Conservation (phyloP, 1,140 invertebrate genomes). For the Nylanderia fulva region DNA sequence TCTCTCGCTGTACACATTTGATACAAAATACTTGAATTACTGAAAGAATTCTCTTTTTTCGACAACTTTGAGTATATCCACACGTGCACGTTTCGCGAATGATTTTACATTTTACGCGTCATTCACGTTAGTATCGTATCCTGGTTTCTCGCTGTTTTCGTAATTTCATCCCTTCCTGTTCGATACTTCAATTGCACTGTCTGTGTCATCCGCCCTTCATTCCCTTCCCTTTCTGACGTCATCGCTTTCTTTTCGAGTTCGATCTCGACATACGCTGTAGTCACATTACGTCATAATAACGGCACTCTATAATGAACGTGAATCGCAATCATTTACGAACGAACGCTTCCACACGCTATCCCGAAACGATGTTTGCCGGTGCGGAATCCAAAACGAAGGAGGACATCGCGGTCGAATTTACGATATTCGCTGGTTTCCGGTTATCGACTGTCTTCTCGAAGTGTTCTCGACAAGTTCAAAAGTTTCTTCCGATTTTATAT, state of each 20-base stretch:
- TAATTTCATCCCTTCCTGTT: background rate
- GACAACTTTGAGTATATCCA: background rate
- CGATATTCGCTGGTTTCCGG: background rate
- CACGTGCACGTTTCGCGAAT: background rate
- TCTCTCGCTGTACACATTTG: background rate
- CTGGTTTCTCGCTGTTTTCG: conserved; percentile 15
- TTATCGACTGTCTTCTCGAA: background rate
- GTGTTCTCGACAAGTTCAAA: conserved; percentile 25
- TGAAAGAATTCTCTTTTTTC: background rate
- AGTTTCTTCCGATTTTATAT: background rate
- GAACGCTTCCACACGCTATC: conserved; percentile 37
- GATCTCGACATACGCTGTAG: conserved; percentile 13
- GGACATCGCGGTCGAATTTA: conserved; percentile 29
- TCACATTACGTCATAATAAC: conserved; percentile 69
- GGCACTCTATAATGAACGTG: conserved; percentile 58
- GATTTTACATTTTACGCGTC: conserved; percentile 3
- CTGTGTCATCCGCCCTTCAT: background rate
- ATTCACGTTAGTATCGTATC: background rate
- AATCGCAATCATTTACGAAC: conserved; percentile 71
- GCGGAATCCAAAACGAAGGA: conserved; percentile 33
- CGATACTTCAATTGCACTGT: background rate
- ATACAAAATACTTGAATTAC: too few relatives aligned
- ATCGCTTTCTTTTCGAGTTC: conserved; percentile 59
- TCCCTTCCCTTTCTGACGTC: background rate
- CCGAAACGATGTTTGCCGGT: conserved; percentile 15